Percentiles rank a stretch among this genome's conserved stretches.
Conservation (phyloP, 2,797 vertebrate genomes). For the Hyperoplus immaculatus region DNA sequence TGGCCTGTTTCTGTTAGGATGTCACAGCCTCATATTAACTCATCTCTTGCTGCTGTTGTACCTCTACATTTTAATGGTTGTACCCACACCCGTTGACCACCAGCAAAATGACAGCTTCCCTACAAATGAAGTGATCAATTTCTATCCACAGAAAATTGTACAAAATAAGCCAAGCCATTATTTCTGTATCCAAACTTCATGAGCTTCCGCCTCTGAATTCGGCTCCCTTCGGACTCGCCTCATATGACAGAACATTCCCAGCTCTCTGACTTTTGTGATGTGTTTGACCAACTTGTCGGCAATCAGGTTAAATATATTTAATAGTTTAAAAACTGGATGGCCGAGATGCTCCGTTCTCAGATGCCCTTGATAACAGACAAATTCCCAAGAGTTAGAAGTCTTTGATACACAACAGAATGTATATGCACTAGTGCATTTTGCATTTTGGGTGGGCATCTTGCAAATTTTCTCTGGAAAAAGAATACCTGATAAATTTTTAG, state of each 20-base stretch:
- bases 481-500: slow-evolving; percentile 52
- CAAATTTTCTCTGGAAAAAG: slow-evolving; percentile 25
- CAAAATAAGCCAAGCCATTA: slow-evolving; percentile 3
- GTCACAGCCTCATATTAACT: neutral
- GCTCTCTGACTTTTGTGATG: slow-evolving; percentile 17
- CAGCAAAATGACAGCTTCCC: slow-evolving; percentile 3
- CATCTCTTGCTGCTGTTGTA: slow-evolving; percentile 1
- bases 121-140: neutral
- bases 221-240: slow-evolving; percentile 1
- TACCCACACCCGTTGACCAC: slow-evolving; percentile 17
- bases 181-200: neutral
- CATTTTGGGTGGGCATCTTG: slow-evolving; percentile 13
- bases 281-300: slow-evolving; percentile 7
- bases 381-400: neutral
- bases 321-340: slow-evolving; percentile 30
- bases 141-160: slow-evolving; percentile 9
- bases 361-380: slow-evolving; percentile 3
- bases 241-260: slow-evolving; percentile 13
- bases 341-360: slow-evolving; percentile 10
- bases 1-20: slow-evolving; percentile 10
- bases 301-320: slow-evolving; percentile 24
- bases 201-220: slow-evolving; percentile 5
- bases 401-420: slow-evolving; percentile 30
- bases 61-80: neutral
- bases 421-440: slow-evolving; percentile 21